Evolutionary conservation across 2,797 vertebrate genomes (phyloP), one percentile per base, ranked within the genome.

Genomic region (Lepilemur septentrionalis): DNA sequence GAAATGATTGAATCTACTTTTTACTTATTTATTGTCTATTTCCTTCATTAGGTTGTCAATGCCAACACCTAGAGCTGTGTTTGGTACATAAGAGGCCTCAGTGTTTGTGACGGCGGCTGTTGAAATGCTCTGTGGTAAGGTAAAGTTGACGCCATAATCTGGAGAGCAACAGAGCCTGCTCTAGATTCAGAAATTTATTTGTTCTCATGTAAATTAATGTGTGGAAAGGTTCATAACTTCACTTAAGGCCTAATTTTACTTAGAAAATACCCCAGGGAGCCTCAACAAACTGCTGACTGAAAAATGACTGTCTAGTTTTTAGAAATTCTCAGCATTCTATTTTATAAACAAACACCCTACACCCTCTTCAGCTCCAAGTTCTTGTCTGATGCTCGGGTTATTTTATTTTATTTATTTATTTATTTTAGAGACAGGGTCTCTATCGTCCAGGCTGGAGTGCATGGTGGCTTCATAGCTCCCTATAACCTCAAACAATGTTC

Each of bases 151-250:
- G 46, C 2, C 46, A 1, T 20, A 69, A 35, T 84, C 59, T 25
- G 84, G 72, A 91, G 59, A 59, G 48, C 79, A 70, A 35, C 28
- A 88, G 38, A 52, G 73, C 11, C n/a, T 70, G 61, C 43, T 94
- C 32, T 61, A 79, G 14, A 73, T 25, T 87, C 10, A 67, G 76
- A 96, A 83, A 91, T 87, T 52, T 94, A 67, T 86, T 83, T 89
- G 57, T 75, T 5, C 8, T 67, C 55, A 43, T 73, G 30, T 20
- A 88, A 92, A 65, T 86, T 55, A 83, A 83, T 48, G 18, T 93
- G 18, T n/a, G 38, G 63, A 80, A 89, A 87, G 0, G 41, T 79
- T 95, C 65, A 84, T 83, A 61, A 93, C 90, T 93, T 92, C 59
- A 67, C 12, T 4, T 79, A 88, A 61, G 67, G 17, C 18, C 80